Evolutionary conservation across 2,888 invertebrate genomes (phyloP), one percentile per base, ranked within the genome.

Genomic region (Perithous albicinctus): DNA sequence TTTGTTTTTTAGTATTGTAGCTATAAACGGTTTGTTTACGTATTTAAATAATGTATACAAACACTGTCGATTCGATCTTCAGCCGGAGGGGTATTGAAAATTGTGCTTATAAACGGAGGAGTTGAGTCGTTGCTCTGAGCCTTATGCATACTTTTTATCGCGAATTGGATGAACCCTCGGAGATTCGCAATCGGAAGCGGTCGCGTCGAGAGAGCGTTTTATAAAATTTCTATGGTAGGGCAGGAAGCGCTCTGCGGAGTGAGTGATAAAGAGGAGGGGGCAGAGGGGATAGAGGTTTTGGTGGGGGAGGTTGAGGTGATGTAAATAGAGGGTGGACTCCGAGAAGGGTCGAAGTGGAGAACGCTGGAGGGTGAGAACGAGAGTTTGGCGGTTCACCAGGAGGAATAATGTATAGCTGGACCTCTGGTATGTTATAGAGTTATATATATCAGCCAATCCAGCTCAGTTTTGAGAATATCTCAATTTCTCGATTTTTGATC

Each of bases 351-450:
- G 3, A 63, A 8, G 54, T 8, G 66, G 46, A 18, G 48, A 66
- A 67, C 6, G 2, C 29, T 6, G 56, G 15, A 43, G 73, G 67
- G 56, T 46, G 66, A 66, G 72, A 72, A 59, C 54, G 35, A 70
- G 80, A 76, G 59, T 75, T 80, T 75, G 74, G 79, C 74, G 74
- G 79, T 75, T 51, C 48, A 80, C 70, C 80, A 59, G 48, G 63
- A 56, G 38, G 59, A 80, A 80, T 66, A 76, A 80, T 80, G 69
- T 64, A 63, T 23, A 56, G 64, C 63, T 20, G 74, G 54, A 70
- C 61, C 66, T 64, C 26, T 12, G 41, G 10, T 23, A 74, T 20
- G 35, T 70, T 29, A 70, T 46, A 56, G 2, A 23, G 26, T 43
- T n/a, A n/a, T n/a, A n/a, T n/a, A n/a, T n/a, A n/a, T n/a, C n/a